A percentile compares a stretch with the other conserved stretches of the same genome.
Evolutionary conservation across 2,888 invertebrate species (phyloP).

Genomic region (Mythimna albipuncta): DNA sequence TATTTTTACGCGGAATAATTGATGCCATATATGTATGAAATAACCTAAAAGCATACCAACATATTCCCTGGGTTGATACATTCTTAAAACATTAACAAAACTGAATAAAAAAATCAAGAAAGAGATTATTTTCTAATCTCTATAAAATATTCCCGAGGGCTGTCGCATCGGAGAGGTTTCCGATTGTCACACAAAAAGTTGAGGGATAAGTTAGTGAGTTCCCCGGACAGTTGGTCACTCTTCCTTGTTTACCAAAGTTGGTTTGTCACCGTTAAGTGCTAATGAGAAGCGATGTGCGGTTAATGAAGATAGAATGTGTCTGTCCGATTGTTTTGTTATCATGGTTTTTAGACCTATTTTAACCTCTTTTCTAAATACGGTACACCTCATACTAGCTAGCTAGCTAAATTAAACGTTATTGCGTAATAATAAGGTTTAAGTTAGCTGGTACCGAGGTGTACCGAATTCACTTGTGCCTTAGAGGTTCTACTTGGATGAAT

Average conservation of each 20-base stretch:
- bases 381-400: too few species aligned
- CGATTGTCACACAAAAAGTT: constrained; percentile 69
- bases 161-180: constrained; percentile 49
- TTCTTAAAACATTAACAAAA: constrained; percentile 24
- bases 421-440: too few species aligned
- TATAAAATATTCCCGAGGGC: constrained; percentile 57
- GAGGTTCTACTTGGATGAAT: background rate
- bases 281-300: constrained; percentile 84
- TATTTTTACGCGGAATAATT: background rate
- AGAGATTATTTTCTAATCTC: constrained; percentile 44
- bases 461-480: too few species aligned
- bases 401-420: too few species aligned
- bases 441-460: too few species aligned
- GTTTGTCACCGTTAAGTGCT: constrained; percentile 71
- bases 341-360: background rate
- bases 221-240: constrained; percentile 69
- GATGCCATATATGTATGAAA: constrained; percentile 7
- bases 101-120: constrained; percentile 31
- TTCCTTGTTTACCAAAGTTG: constrained; percentile 71
- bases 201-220: constrained; percentile 71
- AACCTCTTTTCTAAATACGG: too few species aligned
- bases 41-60: constrained; percentile 12
- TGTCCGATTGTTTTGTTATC: constrained; percentile 20
- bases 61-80: constrained; percentile 19
- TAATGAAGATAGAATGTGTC: constrained; percentile 81